These are phyloP conservation scores for Phylloscopus trochiloides DNA, from an alignment of 2,113 vertebrate species.

Conservation along the genomic window DNA sequence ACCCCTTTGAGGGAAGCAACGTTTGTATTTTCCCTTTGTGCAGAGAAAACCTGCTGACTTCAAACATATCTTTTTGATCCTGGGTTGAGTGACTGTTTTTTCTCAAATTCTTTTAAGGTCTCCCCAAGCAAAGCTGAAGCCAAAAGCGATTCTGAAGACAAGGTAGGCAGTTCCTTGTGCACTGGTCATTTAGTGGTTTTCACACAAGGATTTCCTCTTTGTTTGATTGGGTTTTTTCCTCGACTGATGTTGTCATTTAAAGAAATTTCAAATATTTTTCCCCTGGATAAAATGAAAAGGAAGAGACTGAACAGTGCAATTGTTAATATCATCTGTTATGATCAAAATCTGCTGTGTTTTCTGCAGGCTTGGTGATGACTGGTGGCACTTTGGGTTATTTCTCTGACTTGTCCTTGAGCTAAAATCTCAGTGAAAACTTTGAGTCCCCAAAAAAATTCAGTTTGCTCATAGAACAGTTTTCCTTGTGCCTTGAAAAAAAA, in stretches of 20 bases:
- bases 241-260: rapidly evolving
- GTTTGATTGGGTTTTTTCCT: background rate
- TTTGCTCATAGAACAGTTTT: background rate
- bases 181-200: background rate
- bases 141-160: conserved; percentile 73
- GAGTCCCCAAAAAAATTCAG: background rate
- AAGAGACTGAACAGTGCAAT: background rate
- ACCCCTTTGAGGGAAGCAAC: background rate
- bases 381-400: background rate
- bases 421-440: background rate
- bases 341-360: background rate
- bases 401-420: background rate
- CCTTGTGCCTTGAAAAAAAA: background rate
- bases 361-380: background rate
- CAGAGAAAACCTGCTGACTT: background rate
- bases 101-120: conserved; percentile 66
- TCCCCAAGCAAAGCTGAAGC: conserved; percentile 75
- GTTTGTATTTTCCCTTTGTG: background rate
- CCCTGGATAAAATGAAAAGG: background rate
- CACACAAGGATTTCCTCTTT: background rate
- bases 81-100: background rate
- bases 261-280: background rate
- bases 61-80: background rate
- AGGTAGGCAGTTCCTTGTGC: conserved; percentile 60
- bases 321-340: background rate